Conservation (phyloP, 2,113 vertebrate species). For the Myrmecophaga tridactyla region DNA sequence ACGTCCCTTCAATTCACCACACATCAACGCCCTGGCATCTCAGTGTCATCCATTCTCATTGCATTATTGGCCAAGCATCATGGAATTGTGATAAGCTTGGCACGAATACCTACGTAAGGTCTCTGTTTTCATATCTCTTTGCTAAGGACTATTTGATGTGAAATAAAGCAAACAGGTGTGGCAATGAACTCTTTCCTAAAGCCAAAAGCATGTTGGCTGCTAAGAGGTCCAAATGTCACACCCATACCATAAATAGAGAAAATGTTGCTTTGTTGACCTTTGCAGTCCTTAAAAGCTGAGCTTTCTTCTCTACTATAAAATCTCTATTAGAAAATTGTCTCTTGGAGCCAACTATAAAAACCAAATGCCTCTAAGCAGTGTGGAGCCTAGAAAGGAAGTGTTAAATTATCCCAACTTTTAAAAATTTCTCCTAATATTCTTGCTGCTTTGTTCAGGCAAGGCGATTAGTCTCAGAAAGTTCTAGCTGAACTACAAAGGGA, state of each 20-base stretch:
- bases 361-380: constrained; percentile 27
- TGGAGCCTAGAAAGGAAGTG: not conserved
- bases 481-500: not conserved
- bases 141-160: constrained; percentile 54
- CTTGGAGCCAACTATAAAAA: constrained; percentile 51
- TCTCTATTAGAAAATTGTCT: constrained; percentile 58
- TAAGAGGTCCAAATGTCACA: constrained; percentile 55
- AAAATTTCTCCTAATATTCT: not conserved
- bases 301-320: constrained; percentile 55
- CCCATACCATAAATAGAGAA: constrained; percentile 50
- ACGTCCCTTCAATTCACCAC: not conserved
- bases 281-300: constrained; percentile 47
- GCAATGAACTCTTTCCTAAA: constrained; percentile 30
- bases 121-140: constrained; percentile 50
- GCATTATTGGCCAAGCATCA: constrained; percentile 40
- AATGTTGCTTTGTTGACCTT: constrained; percentile 65
- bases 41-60: constrained; percentile 48
- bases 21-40: constrained; percentile 34
- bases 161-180: constrained; percentile 60
- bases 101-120: not conserved
- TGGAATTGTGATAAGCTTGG: constrained; percentile 56
- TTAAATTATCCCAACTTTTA: constrained; percentile 41
- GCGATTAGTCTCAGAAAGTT: not conserved
- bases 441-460: not conserved
- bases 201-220: constrained; percentile 40